These are phyloP conservation scores for Cygnus atratus DNA, from an alignment of 2,113 vertebrate genomes.

Conservation along the genomic window DNA sequence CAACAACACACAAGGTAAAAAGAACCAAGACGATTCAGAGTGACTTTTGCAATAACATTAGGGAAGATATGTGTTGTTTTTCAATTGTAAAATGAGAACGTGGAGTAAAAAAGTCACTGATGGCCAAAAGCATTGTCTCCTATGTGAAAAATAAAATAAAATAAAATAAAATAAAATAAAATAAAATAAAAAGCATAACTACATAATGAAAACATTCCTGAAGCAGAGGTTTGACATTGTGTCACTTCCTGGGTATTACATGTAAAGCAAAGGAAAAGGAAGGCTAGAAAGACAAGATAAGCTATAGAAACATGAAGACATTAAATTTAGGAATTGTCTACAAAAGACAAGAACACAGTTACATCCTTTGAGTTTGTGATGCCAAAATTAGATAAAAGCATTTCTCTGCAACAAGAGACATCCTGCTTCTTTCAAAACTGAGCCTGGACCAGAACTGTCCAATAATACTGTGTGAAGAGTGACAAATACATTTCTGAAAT, in stretches of 20 bases:
- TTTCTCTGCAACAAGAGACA: neutral
- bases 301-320: neutral
- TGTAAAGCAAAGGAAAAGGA: neutral
- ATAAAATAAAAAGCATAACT: too few species aligned
- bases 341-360: neutral
- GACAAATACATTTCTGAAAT: neutral
- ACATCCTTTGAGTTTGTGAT: neutral
- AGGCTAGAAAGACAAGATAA: neutral
- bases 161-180: neutral
- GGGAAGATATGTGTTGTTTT: neutral
- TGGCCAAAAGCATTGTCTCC: neutral
- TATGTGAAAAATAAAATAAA: neutral
- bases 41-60: neutral
- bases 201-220: neutral
- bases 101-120: neutral
- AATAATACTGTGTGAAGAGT: neutral
- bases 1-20: neutral
- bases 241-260: neutral
- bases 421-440: neutral
- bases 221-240: neutral
- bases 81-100: neutral
- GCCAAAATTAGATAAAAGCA: slow-evolving; percentile 4
- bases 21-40: neutral
- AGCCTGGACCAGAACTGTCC: neutral
- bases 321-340: neutral